A percentile compares a stretch with the other conserved stretches of the same genome.
Conservation (phyloP, 2,113 vertebrate species). For the Romanogobio albipinnatus region DNA sequence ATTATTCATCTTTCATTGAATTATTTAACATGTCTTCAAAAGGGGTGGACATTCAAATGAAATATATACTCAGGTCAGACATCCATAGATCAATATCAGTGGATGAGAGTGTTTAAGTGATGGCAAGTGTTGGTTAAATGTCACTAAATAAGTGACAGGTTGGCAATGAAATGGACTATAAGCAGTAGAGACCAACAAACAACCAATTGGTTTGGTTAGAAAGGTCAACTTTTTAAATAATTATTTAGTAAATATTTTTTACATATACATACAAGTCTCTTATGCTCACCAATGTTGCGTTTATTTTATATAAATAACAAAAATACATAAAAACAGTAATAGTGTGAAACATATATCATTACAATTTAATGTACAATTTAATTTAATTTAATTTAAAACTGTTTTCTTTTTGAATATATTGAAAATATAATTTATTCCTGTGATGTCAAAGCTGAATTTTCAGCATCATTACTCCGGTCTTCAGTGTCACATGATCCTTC, state of each 20-base stretch:
- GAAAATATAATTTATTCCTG: background rate
- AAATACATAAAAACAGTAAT: background rate
- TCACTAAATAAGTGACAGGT: background rate
- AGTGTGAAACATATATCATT: background rate
- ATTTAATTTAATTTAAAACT: background rate
- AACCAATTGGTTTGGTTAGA: background rate
- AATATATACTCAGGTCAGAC: slow-evolving; percentile 12
- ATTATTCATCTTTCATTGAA: slow-evolving; percentile 51
- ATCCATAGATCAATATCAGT: slow-evolving; percentile 15
- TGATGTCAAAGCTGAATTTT: background rate
- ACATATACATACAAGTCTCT: background rate
- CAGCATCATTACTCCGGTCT: background rate
- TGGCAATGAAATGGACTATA: background rate
- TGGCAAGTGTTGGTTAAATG: background rate
- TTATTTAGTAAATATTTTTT: background rate
- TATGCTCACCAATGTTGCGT: too few relatives aligned
- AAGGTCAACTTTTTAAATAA: background rate
- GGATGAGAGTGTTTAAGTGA: background rate
- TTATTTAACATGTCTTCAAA: slow-evolving; percentile 36
- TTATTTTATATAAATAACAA: too few relatives aligned
- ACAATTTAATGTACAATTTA: background rate
- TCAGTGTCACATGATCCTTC: background rate
- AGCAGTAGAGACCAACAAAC: background rate
- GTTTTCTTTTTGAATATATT: background rate
- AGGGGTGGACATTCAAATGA: slow-evolving; percentile 18